Evolutionary conservation across 2,888 invertebrate genomes (phyloP).

Genomic region (Hedychridium roseum): DNA sequence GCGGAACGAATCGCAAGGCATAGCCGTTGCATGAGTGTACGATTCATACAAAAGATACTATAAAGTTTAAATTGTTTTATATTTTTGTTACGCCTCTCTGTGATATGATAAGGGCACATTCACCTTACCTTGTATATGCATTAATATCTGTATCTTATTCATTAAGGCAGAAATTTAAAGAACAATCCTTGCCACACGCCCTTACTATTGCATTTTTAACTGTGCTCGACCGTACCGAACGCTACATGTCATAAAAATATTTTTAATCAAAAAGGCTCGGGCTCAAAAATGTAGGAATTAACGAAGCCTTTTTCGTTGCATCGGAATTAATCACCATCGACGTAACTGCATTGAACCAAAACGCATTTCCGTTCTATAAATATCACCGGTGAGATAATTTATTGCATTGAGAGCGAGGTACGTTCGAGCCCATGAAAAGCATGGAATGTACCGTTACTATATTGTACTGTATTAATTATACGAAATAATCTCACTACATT

Average conservation of each 20-base stretch:
- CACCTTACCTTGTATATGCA: constrained; percentile 56
- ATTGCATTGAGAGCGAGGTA: no score
- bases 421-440: constrained; percentile 34
- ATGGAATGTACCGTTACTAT: constrained; percentile 34
- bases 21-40: constrained; percentile 46
- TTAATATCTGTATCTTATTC: constrained; percentile 49
- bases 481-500: constrained; percentile 27
- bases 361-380: neutral
- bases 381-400: no score
- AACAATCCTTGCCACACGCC: constrained; percentile 45
- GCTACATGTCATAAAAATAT: no score
- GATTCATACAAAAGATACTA: constrained; percentile 44
- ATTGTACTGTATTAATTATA: constrained; percentile 32
- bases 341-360: neutral
- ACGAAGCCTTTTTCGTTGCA: no score
- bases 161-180: constrained; percentile 42
- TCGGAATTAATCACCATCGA: no score
- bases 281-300: no score
- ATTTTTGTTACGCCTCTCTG: constrained; percentile 62
- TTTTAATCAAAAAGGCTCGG: no score
- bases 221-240: constrained; percentile 36
- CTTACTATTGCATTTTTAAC: constrained; percentile 40
- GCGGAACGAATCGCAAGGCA: constrained; percentile 42
- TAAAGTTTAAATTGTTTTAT: constrained; percentile 56
- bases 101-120: constrained; percentile 63